Percentiles rank a stretch among this genome's conserved stretches.
Conservation (phyloP, 1,140 invertebrate species). For the Colletes gigas region DNA sequence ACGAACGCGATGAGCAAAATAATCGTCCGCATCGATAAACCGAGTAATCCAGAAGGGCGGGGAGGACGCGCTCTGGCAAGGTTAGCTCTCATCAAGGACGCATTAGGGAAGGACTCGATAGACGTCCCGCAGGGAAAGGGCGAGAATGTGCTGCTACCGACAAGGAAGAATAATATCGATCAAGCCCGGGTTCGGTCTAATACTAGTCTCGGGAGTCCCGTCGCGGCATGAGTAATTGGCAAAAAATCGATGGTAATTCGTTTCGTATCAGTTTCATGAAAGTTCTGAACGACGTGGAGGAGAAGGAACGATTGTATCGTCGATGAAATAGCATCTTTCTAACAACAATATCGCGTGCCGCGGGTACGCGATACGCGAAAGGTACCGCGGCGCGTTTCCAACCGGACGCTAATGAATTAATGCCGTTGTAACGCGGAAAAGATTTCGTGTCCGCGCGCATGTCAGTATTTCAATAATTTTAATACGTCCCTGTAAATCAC, state of each 20-base stretch:
- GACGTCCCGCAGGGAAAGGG: constrained; percentile 64
- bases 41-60: constrained; percentile 44
- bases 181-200: constrained; percentile 49
- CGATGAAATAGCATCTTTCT: not conserved
- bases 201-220: constrained; percentile 26
- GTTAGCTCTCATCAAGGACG: constrained; percentile 64
- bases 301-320: not conserved
- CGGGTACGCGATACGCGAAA: constrained; percentile 1
- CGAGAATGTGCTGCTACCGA: constrained; percentile 62
- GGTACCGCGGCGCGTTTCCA: not conserved
- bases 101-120: constrained; percentile 60
- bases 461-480: constrained; percentile 23
- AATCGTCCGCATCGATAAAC: constrained; percentile 66
- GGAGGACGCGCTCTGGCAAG: constrained; percentile 34
- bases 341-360: not conserved
- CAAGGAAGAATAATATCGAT: constrained; percentile 59
- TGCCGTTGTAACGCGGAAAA: not conserved
- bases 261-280: constrained; percentile 21
- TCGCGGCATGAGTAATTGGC: constrained; percentile 28
- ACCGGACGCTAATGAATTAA: constrained; percentile 2
- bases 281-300: not conserved
- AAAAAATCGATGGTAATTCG: constrained; percentile 31
- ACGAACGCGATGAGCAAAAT: constrained; percentile 67
- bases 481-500: constrained; percentile 37
- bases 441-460: not conserved